These are phyloP conservation scores for Buceros bicornis DNA, from an alignment of 2,797 vertebrate species.

Conservation along the genomic window DNA sequence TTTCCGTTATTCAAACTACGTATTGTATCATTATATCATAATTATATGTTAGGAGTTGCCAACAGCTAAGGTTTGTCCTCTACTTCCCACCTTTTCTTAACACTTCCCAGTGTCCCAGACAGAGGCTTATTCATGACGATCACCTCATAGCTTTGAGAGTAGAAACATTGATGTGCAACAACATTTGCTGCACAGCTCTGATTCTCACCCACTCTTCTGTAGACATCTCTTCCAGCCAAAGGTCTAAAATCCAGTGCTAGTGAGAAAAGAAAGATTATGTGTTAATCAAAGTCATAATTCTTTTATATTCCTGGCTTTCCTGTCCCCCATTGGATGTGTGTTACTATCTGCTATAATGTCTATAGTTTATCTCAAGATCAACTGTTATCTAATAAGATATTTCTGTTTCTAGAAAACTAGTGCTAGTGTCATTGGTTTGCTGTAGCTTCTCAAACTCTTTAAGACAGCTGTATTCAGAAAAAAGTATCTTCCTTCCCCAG, in stretches of 20 bases:
- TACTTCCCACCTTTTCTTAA: neutral
- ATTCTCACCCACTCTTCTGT: neutral
- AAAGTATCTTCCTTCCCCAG: neutral
- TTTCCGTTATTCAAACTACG: neutral
- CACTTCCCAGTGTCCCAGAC: neutral
- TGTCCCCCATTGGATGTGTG: neutral
- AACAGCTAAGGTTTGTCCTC: neutral
- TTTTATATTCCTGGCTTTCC: neutral
- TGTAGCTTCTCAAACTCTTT: neutral
- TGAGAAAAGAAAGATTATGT: neutral
- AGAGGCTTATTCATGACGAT: neutral
- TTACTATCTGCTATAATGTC: neutral
- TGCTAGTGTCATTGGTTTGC: neutral
- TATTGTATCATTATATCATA: neutral
- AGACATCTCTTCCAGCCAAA: neutral
- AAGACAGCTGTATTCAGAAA: neutral
- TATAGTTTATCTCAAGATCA: conserved; percentile 12
- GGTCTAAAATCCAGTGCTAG: neutral
- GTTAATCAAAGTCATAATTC: neutral
- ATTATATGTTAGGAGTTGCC: neutral
- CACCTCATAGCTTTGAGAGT: neutral
- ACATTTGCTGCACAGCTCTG: neutral
- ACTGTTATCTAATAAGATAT: neutral
- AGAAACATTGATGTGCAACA: neutral
- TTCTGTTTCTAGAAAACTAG: neutral